Conservation (phyloP, 53 echinoderm and acorn worm genomes). For the Luidia sarsii region DNA sequence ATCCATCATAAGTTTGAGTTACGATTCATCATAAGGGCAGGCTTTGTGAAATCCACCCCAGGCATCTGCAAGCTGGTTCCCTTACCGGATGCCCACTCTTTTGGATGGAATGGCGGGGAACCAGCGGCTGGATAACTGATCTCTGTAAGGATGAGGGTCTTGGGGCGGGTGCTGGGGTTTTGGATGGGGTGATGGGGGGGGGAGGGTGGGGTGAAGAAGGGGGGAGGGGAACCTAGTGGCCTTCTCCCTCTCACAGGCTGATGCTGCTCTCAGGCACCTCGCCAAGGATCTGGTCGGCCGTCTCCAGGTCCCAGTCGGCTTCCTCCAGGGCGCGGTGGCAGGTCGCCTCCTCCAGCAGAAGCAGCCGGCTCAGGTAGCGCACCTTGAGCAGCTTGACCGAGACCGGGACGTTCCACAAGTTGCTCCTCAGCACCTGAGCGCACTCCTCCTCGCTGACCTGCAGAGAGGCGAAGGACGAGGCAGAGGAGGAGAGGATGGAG, state of each 20-base stretch:
- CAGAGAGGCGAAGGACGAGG: no score
- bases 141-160: background rate
- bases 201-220: background rate
- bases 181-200: background rate
- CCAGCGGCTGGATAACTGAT: background rate
- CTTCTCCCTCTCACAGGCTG: slow-evolving; percentile 23
- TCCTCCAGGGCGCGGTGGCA: slow-evolving; percentile 51
- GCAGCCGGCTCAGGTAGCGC: slow-evolving; percentile 24
- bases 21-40: no score
- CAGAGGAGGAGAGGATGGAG: no score
- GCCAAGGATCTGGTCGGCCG: slow-evolving; percentile 26
- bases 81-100: background rate
- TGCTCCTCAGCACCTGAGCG: slow-evolving; percentile 26
- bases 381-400: slow-evolving; percentile 30
- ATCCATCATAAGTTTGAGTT: background rate
- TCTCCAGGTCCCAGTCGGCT: slow-evolving; percentile 39
- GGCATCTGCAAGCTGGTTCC: background rate
- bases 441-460: slow-evolving; percentile 40
- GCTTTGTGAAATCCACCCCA: background rate
- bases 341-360: slow-evolving; percentile 28
- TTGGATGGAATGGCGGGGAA: background rate
- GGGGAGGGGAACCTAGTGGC: background rate
- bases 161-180: background rate
- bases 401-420: slow-evolving; percentile 30
- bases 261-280: slow-evolving; percentile 33